phyloP scores from a whole-genome alignment of 1,140 invertebrate species.

The Macrocentrus cingulum region DNA sequence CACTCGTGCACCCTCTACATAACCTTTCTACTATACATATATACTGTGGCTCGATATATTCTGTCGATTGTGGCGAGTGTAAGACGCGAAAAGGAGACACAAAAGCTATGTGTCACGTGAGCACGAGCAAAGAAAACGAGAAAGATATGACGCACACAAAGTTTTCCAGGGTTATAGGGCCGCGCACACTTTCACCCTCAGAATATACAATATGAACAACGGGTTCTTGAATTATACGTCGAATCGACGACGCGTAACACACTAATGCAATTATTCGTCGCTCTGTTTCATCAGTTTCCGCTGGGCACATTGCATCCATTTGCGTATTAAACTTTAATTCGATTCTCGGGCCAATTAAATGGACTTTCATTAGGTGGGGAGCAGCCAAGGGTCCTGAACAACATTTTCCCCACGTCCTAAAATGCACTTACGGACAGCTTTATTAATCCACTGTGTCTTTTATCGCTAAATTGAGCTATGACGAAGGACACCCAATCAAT shows the following conservation, averaged over 20 bases:
- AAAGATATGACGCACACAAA: not conserved
- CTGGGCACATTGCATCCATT: slow-evolving; percentile 45
- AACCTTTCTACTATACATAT: no score
- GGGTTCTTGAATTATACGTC: slow-evolving; percentile 51
- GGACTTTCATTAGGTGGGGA: slow-evolving; percentile 45
- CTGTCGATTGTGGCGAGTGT: no score
- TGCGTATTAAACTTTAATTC: slow-evolving; percentile 51
- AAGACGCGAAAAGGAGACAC: no score
- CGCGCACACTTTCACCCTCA: slow-evolving; percentile 22
- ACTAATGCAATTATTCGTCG: slow-evolving; percentile 48
- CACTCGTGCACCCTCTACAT: no score
- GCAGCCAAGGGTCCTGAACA: not conserved
- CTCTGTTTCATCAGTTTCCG: slow-evolving; percentile 37
- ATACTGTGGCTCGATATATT: no score
- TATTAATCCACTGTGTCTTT: no score
- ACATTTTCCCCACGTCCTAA: not conserved
- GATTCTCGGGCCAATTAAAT: slow-evolving; percentile 47
- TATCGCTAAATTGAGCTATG: no score
- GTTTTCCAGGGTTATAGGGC: slow-evolving; percentile 17
- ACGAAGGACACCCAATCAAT: no score
- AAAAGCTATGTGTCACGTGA: not conserved
- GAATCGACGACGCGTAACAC: slow-evolving; percentile 26
- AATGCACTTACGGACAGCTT: no score
- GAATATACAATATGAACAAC: slow-evolving; percentile 51
- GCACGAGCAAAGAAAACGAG: not conserved